Base-by-base conservation (phyloP, 2,888 invertebrate genomes). In the Pyrrhosoma nymphula region DNA sequence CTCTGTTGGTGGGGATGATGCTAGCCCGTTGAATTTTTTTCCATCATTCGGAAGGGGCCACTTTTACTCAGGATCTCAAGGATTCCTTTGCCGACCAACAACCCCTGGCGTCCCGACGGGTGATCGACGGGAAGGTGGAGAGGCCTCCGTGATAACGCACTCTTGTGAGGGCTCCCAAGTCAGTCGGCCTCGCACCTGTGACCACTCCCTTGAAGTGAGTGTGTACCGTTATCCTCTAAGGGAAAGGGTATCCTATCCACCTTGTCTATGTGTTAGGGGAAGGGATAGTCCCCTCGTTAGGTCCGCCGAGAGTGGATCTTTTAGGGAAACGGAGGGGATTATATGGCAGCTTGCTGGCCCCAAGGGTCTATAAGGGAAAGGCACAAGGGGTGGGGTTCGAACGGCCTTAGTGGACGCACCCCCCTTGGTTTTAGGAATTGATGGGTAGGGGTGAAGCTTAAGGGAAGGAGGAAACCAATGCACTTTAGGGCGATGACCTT, bases 131-230 rank as follows among this genome's bases (percentile, higher is more conserved):
- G 35, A 35, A 82, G 82, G 82, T n/a, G 26, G n/a, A 69, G n/a
- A 47, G 47, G 47, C 2, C 69, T 26, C 35, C 30, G 82, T 82
- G 82, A 82, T 82, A 82, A 35, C 82, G 82, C 35, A 82, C 35
- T n/a, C 82, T 35, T 35, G 82, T 35, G 35, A 82, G 82, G 82
- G 35, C 30, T 35, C 18, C n/a, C 26, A 18, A 82, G 82, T 82
- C 82, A 82, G 82, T n/a, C 69, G 4, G 69, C 82, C 82, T 82
- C 82, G 82, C 82, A 82, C 82, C 82, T 82, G 82, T 82, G 82
- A 26, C 82, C 30, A 16, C 82, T 35, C 30, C 82, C 82, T 35
- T 18, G n/a, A 82, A 82, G 47, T 47, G 47, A 82, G 82, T 0
- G 35, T 35, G 30, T 82, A 82, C 82, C 82, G 82, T 82, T 82